Conservation (phyloP, 2,888 invertebrate species). For the Callosobruchus maculatus region DNA sequence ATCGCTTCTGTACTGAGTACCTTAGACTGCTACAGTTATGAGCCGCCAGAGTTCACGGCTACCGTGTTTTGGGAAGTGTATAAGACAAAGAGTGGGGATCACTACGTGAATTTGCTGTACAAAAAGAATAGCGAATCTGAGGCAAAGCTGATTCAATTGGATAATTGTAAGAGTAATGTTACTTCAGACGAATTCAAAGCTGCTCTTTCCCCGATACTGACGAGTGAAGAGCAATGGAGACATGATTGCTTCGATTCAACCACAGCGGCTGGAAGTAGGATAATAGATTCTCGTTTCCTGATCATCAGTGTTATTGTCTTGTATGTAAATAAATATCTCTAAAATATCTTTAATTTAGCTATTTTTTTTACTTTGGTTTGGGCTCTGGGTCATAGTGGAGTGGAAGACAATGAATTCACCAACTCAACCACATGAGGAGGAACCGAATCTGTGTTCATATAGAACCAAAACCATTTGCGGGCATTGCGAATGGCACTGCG, state of each 20-base stretch:
- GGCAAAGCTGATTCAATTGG: not conserved
- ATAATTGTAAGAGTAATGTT: not conserved
- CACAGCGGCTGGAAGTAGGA: not conserved
- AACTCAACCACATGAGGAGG: too few relatives aligned
- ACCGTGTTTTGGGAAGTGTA: conserved; percentile 64
- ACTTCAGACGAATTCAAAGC: not conserved
- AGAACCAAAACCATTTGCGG: too few relatives aligned
- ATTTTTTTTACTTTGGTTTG: too few relatives aligned
- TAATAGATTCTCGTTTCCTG: not conserved
- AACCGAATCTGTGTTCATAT: too few relatives aligned
- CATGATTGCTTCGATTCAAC: not conserved
- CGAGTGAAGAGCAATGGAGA: not conserved
- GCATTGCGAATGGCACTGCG: too few relatives aligned
- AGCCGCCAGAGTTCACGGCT: conserved; percentile 63
- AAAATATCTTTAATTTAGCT: not conserved
- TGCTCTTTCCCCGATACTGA: not conserved
- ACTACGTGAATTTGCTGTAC: not conserved
- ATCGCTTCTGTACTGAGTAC: conserved; percentile 66
- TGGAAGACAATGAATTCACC: too few relatives aligned
- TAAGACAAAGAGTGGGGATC: conserved; percentile 14
- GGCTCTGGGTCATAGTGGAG: too few relatives aligned
- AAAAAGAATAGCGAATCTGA: not conserved
- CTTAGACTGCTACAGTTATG: conserved; percentile 60
- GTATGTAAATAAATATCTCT: not conserved
- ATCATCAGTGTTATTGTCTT: not conserved